Conservation (phyloP, 2,888 invertebrate species). For the Leucoptera coffeella region DNA sequence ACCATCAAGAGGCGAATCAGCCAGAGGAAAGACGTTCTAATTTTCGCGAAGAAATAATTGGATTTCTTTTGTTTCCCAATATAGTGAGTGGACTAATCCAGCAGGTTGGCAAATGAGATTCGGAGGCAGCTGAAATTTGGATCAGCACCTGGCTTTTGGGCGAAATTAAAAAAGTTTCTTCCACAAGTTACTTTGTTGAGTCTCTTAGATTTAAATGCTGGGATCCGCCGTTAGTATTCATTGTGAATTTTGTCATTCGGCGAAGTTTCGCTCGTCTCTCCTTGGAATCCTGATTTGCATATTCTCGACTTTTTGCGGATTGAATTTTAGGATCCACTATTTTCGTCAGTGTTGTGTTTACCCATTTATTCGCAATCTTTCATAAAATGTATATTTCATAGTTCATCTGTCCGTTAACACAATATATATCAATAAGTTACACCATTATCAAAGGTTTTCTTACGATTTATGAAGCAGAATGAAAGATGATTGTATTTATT, state of each 20-base stretch:
- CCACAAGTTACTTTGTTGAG: slow-evolving; percentile 21
- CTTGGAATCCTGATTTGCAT: slow-evolving; percentile 14
- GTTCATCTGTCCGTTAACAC: not conserved
- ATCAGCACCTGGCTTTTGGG: slow-evolving; percentile 35
- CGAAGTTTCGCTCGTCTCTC: slow-evolving; percentile 22
- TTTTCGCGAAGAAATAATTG: too few species aligned
- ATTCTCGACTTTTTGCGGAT: slow-evolving; percentile 6
- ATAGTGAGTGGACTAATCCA: too few species aligned
- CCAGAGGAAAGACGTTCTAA: not conserved
- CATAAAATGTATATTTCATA: too few species aligned
- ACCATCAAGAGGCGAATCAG: too few species aligned
- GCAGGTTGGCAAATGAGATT: too few species aligned
- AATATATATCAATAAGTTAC: not conserved
- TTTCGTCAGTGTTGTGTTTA: not conserved
- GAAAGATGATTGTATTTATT: too few species aligned
- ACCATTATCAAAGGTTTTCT: too few species aligned
- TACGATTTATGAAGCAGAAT: too few species aligned
- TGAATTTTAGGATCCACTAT: slow-evolving; percentile 1
- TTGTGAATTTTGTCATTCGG: slow-evolving; percentile 38
- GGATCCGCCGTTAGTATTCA: slow-evolving; percentile 37
- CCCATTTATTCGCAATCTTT: too few species aligned
- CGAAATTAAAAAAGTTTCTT: slow-evolving; percentile 49
- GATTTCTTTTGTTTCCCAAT: too few species aligned
- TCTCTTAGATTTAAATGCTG: slow-evolving; percentile 43
- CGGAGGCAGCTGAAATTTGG: slow-evolving; percentile 26